Conservation (phyloP, 2,888 invertebrate genomes). For the Luperina testacea region DNA sequence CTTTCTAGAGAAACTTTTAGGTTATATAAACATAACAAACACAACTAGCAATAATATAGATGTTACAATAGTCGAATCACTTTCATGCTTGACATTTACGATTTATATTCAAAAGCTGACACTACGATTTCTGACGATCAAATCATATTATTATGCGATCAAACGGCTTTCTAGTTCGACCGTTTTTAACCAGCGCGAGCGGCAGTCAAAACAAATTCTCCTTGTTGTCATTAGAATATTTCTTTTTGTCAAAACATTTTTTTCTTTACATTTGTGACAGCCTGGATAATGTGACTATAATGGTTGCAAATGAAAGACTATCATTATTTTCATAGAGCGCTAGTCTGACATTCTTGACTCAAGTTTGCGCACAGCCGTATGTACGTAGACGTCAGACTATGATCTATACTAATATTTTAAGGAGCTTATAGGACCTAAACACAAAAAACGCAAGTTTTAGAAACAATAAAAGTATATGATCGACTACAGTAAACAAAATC, state of each 20-base stretch:
- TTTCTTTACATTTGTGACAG: not conserved
- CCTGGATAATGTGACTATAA: no score
- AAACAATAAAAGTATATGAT: no score
- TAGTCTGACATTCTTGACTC: not conserved
- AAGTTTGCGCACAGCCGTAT: no score
- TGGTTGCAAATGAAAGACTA: not conserved
- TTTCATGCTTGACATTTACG: constrained; percentile 34
- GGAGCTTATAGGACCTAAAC: no score
- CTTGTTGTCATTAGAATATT: not conserved
- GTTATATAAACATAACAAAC: not conserved
- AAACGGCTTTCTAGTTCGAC: constrained; percentile 23
- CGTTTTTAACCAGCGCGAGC: not conserved
- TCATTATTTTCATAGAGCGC: not conserved
- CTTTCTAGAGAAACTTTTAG: not conserved
- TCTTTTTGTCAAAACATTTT: not conserved
- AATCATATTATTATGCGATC: constrained; percentile 5
- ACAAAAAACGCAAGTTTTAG: no score
- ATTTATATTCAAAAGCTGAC: constrained; percentile 32
- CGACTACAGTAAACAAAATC: no score
- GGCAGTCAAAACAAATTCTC: not conserved
- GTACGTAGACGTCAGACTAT: no score
- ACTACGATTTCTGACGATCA: constrained; percentile 29
- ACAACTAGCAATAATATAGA: not conserved
- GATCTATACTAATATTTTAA: no score
- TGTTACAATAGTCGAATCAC: constrained; percentile 19